Evolutionary conservation across 2,797 vertebrate species (phyloP).

Genomic region (Harpagifer antarcticus): DNA sequence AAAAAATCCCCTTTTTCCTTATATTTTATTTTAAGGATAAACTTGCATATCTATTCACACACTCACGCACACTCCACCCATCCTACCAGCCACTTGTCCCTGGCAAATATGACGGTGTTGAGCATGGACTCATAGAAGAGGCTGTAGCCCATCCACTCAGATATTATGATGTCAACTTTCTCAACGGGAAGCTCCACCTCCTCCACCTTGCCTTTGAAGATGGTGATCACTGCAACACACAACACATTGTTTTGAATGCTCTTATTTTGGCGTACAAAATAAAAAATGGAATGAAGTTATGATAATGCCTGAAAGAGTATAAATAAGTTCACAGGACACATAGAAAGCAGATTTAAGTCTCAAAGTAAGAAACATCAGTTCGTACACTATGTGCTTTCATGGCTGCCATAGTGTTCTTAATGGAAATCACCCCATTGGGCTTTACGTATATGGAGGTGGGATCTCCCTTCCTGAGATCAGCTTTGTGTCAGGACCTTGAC

Average conservation of each 20-base stretch:
- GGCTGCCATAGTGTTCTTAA: constrained; percentile 31
- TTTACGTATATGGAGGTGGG: not conserved
- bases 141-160: constrained; percentile 99
- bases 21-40: no score
- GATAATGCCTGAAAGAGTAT: not conserved
- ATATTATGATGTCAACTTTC: constrained; percentile 97
- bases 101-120: constrained; percentile 97
- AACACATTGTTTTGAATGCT: not conserved
- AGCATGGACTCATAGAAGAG: constrained; percentile 99
- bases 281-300: not conserved
- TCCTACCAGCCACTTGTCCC: constrained; percentile 98
- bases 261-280: not conserved
- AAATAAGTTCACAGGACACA: not conserved
- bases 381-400: constrained; percentile 17
- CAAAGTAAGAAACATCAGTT: constrained; percentile 6
- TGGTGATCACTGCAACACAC: constrained; percentile 94
- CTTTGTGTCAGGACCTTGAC: not conserved
- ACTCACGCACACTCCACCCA: constrained; percentile 23
- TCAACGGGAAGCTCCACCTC: constrained; percentile 97
- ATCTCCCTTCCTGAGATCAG: constrained; percentile 39
- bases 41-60: constrained; percentile 11
- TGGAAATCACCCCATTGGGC: constrained; percentile 36
- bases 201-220: constrained; percentile 98
- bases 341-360: not conserved
- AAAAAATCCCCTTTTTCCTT: no score